Conservation (phyloP, 2,888 invertebrate species). For the Dioctria linearis region DNA sequence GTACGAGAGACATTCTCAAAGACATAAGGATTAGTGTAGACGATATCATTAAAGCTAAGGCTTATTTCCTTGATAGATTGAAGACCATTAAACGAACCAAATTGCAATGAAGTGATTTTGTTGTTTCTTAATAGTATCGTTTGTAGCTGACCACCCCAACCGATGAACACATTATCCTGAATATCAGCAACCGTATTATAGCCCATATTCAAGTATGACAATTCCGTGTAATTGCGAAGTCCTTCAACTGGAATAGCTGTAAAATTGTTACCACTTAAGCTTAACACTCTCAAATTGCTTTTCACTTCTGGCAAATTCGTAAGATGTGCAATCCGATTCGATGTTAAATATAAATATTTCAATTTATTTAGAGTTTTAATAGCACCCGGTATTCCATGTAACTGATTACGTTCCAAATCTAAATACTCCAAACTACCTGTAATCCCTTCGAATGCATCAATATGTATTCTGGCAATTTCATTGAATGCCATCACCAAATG, state of each 20-base stretch:
- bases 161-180: constrained; percentile 81
- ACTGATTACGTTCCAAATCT: constrained; percentile 86
- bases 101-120: constrained; percentile 81
- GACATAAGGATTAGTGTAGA: constrained; percentile 84
- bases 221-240: constrained; percentile 80
- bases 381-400: constrained; percentile 80
- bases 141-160: constrained; percentile 85
- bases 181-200: constrained; percentile 89
- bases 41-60: constrained; percentile 91
- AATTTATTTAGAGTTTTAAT: constrained; percentile 78
- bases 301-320: constrained; percentile 73
- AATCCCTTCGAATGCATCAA: constrained; percentile 81
- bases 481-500: constrained; percentile 87
- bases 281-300: constrained; percentile 80
- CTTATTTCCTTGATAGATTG: constrained; percentile 88
- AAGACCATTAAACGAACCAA: constrained; percentile 81
- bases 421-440: constrained; percentile 84
- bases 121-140: constrained; percentile 89
- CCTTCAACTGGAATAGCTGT: constrained; percentile 80
- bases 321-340: constrained; percentile 80
- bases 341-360: constrained; percentile 86
- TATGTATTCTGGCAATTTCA: constrained; percentile 79
- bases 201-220: constrained; percentile 90
- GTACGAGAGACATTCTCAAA: constrained; percentile 84
- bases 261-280: constrained; percentile 86